These are phyloP conservation scores for Belgica antarctica DNA, from an alignment of 2,888 invertebrate species.

Conservation along the genomic window DNA sequence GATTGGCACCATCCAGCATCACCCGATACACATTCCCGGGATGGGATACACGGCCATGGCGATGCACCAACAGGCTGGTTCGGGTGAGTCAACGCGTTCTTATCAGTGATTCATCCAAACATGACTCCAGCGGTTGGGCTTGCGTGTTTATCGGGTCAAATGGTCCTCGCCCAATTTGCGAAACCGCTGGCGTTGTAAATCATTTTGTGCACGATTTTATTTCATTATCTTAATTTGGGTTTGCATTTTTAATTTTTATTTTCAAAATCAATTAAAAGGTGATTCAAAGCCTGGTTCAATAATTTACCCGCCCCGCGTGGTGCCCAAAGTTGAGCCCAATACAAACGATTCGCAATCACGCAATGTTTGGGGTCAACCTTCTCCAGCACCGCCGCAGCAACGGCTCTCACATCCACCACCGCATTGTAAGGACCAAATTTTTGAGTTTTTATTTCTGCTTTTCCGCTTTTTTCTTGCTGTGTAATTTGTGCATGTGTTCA, in stretches of 20 bases:
- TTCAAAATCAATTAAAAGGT: constrained; percentile 24
- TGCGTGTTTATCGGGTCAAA: too few relatives aligned
- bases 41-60: constrained; percentile 48
- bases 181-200: background rate
- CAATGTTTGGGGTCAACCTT: constrained; percentile 50
- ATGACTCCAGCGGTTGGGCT: too few relatives aligned
- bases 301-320: constrained; percentile 47
- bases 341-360: constrained; percentile 25
- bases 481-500: background rate
- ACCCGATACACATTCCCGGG: constrained; percentile 59
- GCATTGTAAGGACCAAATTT: constrained; percentile 57
- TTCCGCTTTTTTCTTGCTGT: background rate
- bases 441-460: background rate
- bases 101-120: too few relatives aligned
- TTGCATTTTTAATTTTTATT: constrained; percentile 23
- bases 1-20: constrained; percentile 69
- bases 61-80: constrained; percentile 34
- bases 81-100: constrained; percentile 50
- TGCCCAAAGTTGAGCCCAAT: constrained; percentile 56
- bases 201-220: background rate
- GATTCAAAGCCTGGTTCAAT: constrained; percentile 26
- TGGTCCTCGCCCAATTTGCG: too few relatives aligned
- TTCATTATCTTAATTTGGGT: background rate
- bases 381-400: constrained; percentile 52
- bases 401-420: constrained; percentile 52